Conservation (phyloP, 2,888 invertebrate genomes). For the Seira sanloemensis region DNA sequence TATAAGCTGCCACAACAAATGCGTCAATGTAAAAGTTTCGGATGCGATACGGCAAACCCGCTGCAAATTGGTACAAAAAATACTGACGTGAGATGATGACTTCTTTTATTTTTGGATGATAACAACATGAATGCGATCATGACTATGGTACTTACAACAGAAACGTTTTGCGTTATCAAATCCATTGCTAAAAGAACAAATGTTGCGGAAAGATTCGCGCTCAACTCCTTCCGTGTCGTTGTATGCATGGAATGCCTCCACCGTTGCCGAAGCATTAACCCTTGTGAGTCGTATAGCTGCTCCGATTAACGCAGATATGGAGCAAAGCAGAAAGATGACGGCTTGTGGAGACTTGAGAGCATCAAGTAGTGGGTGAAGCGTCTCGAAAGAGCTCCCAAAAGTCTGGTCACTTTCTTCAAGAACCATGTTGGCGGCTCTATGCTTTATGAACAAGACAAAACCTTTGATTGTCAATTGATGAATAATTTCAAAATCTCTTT, state of each 20-base stretch:
- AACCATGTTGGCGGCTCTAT: too few species aligned
- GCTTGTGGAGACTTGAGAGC: neutral
- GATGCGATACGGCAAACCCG: slow-evolving; percentile 39
- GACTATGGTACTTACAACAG: neutral
- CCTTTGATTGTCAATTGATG: too few species aligned
- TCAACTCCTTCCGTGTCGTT: neutral
- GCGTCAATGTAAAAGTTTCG: slow-evolving; percentile 55
- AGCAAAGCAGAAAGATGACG: neutral
- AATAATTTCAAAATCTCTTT: too few species aligned
- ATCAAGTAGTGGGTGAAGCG: too few species aligned
- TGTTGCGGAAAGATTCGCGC: too few species aligned
- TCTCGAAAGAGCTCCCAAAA: too few species aligned
- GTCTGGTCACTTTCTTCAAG: too few species aligned
- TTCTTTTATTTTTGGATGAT: neutral
- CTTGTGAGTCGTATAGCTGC: slow-evolving; percentile 29
- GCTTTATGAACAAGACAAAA: too few species aligned
- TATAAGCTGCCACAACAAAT: slow-evolving; percentile 45
- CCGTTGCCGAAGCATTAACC: neutral
- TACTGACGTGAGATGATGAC: too few species aligned
- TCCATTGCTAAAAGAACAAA: too few species aligned
- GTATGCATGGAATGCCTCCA: neutral
- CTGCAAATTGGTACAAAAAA: slow-evolving; percentile 17
- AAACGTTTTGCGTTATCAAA: too few species aligned
- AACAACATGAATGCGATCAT: neutral
- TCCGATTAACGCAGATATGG: neutral